phyloP scores from a whole-genome alignment of 2,888 invertebrate species.

The Bembecia ichneumoniformis region DNA sequence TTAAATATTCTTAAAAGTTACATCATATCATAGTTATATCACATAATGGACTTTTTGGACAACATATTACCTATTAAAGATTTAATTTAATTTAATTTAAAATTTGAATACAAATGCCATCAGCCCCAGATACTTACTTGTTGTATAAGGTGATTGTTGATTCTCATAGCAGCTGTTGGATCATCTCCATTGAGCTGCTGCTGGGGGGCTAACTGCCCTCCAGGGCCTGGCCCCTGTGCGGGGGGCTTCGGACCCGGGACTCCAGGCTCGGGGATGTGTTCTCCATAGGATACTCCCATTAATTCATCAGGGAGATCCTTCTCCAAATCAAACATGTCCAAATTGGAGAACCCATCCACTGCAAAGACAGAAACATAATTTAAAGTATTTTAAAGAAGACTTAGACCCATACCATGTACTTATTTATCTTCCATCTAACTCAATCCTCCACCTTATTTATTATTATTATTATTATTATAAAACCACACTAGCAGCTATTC shows the following conservation, averaged over 20 bases:
- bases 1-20: too few relatives aligned
- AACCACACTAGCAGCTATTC: too few relatives aligned
- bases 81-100: not conserved
- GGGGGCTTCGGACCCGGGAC: constrained; percentile 82
- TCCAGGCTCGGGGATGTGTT: constrained; percentile 59
- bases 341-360: constrained; percentile 85
- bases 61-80: not conserved
- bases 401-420: too few relatives aligned
- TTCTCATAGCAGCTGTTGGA: constrained; percentile 70
- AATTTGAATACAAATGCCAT: constrained; percentile 9
- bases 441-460: too few relatives aligned
- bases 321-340: constrained; percentile 90
- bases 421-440: too few relatives aligned
- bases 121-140: constrained; percentile 67
- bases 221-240: constrained; percentile 87
- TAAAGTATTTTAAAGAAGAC: too few relatives aligned
- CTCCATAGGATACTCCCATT: constrained; percentile 84
- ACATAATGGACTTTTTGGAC: too few relatives aligned
- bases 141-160: constrained; percentile 79
- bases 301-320: constrained; percentile 94
- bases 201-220: constrained; percentile 68
- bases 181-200: constrained; percentile 81
- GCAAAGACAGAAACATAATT: constrained; percentile 16
- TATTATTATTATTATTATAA: too few relatives aligned
- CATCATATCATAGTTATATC: too few relatives aligned